Percentiles rank a stretch among this genome's conserved stretches.
Conservation (phyloP, 2,888 invertebrate genomes). For the Vanessa cardui region DNA sequence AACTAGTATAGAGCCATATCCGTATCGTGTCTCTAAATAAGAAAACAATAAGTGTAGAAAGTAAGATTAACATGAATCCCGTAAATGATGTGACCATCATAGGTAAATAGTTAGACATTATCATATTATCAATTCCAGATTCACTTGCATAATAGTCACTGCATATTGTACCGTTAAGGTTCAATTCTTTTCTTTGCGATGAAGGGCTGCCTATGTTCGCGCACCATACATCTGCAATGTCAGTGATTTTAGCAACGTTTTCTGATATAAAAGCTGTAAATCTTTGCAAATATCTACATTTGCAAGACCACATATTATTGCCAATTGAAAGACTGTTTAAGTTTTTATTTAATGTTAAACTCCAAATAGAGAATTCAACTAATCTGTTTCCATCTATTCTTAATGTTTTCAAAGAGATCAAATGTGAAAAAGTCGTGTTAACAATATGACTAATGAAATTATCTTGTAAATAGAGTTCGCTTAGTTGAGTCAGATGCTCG, state of each 20-base stretch:
- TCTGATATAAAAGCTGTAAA: conserved; percentile 91
- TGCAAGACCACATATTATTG: conserved; percentile 95
- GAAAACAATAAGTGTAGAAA: conserved; percentile 90
- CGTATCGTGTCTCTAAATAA: conserved; percentile 93
- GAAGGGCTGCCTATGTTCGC: conserved; percentile 87
- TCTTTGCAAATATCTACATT: conserved; percentile 93
- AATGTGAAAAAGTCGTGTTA: conserved; percentile 89
- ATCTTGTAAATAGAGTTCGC: conserved; percentile 93
- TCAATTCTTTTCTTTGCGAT: conserved; percentile 88
- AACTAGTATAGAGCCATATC: conserved; percentile 93
- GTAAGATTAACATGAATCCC: conserved; percentile 88
- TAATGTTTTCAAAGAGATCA: conserved; percentile 89
- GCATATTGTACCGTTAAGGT: conserved; percentile 92
- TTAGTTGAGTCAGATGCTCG: conserved; percentile 89
- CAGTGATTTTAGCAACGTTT: conserved; percentile 89
- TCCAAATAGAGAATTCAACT: conserved; percentile 90
- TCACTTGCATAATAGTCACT: conserved; percentile 93
- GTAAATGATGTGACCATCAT: conserved; percentile 91
- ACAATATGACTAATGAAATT: conserved; percentile 90
- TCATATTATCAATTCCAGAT: conserved; percentile 90
- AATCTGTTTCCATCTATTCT: conserved; percentile 93
- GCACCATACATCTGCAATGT: conserved; percentile 90
- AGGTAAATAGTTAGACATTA: conserved; percentile 92
- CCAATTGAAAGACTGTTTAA: conserved; percentile 89
- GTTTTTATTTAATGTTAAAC: conserved; percentile 84